A percentile compares a stretch with the other conserved stretches of the same genome.
These are phyloP conservation scores for Dysmachus trigonus DNA, from an alignment of 2,888 invertebrate species.

Conservation along the genomic window DNA sequence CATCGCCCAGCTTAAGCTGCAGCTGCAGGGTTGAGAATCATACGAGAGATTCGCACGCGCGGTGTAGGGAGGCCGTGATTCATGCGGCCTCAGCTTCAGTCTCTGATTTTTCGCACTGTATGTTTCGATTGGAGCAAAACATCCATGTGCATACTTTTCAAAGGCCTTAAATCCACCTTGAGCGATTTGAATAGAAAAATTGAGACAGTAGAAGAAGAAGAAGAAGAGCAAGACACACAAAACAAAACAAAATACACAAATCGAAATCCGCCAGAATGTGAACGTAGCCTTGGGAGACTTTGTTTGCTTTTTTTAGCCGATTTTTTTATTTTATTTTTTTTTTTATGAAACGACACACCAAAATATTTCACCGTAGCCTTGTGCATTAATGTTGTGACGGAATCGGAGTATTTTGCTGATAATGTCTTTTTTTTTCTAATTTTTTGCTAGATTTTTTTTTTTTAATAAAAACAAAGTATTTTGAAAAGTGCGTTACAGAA, in stretches of 20 bases:
- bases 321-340: background rate
- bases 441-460: background rate
- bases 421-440: background rate
- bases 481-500: background rate
- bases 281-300: conserved; percentile 14
- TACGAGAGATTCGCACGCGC: background rate
- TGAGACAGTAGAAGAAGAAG: background rate
- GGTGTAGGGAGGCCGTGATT: conserved; percentile 1
- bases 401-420: background rate
- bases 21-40: background rate
- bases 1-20: background rate
- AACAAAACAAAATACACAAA: background rate
- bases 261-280: conserved; percentile 24
- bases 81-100: background rate
- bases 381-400: conserved; percentile 38
- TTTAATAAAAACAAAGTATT: background rate
- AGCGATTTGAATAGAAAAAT: background rate
- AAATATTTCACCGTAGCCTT: conserved; percentile 33
- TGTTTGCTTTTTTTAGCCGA: background rate
- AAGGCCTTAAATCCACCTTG: background rate
- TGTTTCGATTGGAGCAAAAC: background rate
- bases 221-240: background rate
- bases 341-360: background rate
- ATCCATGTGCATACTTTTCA: background rate
- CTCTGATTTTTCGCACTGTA: background rate